Evolutionary conservation across 2,797 vertebrate genomes (phyloP).

Genomic region (Danio choprae): DNA sequence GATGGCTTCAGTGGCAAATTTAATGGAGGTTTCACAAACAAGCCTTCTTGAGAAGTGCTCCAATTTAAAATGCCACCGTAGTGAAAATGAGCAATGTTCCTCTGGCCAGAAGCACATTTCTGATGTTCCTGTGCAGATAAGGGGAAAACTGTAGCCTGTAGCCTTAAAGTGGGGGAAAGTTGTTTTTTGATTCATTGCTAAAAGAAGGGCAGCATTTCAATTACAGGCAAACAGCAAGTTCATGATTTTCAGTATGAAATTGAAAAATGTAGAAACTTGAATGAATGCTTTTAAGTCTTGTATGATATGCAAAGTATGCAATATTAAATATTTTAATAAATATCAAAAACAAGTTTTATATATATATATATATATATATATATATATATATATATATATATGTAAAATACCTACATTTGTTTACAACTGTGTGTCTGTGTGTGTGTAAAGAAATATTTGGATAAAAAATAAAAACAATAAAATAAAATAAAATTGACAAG

Average conservation of each 20-base stretch:
- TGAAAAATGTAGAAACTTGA: too few relatives aligned
- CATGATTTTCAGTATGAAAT: background rate
- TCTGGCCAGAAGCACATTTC: background rate
- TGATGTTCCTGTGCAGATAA: background rate
- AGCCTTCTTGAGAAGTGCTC: constrained; percentile 48
- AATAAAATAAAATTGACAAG: background rate
- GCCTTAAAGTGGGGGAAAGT: background rate
- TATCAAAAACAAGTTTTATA: too few relatives aligned
- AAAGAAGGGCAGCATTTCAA: background rate
- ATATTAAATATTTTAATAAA: too few relatives aligned
- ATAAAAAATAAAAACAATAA: too few relatives aligned
- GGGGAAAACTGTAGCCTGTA: background rate
- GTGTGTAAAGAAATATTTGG: too few relatives aligned
- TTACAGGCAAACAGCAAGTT: too few relatives aligned
- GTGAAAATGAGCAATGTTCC: constrained; percentile 32
- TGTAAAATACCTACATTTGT: too few relatives aligned
- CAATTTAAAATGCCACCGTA: constrained; percentile 44
- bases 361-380: too few relatives aligned
- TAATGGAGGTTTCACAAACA: constrained; percentile 53
- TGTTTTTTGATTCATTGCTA: background rate
- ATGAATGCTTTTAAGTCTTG: too few relatives aligned
- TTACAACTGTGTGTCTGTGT: too few relatives aligned
- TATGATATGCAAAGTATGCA: too few relatives aligned
- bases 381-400: too few relatives aligned
- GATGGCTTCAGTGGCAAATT: constrained; percentile 52